Base-by-base conservation (phyloP, 2,888 invertebrate genomes). In the Apoda limacodes region DNA sequence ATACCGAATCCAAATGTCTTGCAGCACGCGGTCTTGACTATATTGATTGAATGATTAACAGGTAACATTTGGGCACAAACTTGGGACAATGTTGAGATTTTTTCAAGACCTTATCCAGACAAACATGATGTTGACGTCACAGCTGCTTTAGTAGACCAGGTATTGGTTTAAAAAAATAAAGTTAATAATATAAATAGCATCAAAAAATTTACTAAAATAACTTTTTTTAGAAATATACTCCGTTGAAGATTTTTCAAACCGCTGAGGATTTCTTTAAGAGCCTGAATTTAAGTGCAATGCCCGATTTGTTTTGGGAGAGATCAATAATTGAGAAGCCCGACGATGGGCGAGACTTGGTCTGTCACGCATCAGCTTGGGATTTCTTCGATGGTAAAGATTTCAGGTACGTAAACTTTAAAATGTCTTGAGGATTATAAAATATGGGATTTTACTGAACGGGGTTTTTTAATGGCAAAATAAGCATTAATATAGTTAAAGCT, bases 321-420 rank as follows among this genome's bases (percentile, higher is more conserved):
- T 94, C 94, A 0, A 89, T 95, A 25, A 82, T 96, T 22, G 88
- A 88, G 46, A 93, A 92, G 50, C 92, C 92, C 0, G 53, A 71
- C 0, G 89, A 88, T 50, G 85, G 85, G 0, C 66, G 86, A 1
- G 90, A 93, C 3, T 68, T 93, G 50, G 76, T 92, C 3, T 96
- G 95, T 54, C 92, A 94, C 50, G 93, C 94, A 0, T 90, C 92
- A 0, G 93, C 95, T 9, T 94, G 93, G 90, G 93, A 95, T 58
- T 93, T 95, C 56, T 92, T 82, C 45, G 85, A 92, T 41, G 82
- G 83, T 11, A 83, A 90, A 60, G 94, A 95, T 66, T 93, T 93
- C 50, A 86, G 90, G 89, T 88, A 46, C n/a, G n/a, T n/a, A n/a
- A n/a, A n/a, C n/a, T n/a, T n/a, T n/a, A n/a, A n/a, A n/a, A n/a